Conservation (phyloP, 2,113 vertebrate genomes). For the Sciurus niger region DNA sequence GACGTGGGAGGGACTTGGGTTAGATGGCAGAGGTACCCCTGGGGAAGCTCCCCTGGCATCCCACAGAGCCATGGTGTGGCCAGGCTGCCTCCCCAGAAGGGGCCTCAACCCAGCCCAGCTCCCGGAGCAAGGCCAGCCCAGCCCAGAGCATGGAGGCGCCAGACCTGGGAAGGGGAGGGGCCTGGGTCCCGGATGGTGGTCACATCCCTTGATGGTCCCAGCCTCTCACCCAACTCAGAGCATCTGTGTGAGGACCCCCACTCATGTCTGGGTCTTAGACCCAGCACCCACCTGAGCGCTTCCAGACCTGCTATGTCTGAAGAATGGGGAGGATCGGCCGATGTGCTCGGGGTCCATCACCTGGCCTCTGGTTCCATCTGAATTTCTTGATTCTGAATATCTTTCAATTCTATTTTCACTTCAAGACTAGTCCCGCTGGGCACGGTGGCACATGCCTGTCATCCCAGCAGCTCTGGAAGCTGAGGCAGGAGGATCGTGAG, state of each 20-base stretch:
- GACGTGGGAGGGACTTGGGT: neutral
- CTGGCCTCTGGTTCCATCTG: neutral
- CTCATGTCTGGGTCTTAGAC: neutral
- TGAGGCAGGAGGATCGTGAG: no score
- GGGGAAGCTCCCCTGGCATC: no score
- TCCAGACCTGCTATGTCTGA: neutral
- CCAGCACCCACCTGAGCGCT: neutral
- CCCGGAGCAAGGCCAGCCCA: no score
- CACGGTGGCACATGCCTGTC: no score
- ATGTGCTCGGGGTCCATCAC: fast-evolving
- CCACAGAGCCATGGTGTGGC: fast-evolving
- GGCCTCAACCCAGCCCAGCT: no score
- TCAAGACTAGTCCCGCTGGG: neutral
- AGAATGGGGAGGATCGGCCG: fast-evolving
- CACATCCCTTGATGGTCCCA: neutral
- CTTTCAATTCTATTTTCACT: conserved; percentile 24
- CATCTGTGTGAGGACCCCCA: neutral
- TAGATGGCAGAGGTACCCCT: neutral
- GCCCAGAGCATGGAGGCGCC: neutral
- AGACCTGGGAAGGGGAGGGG: no score
- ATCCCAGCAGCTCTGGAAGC: no score
- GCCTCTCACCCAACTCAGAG: neutral
- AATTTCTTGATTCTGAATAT: neutral
- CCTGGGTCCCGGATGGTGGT: neutral
- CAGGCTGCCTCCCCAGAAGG: no score